phyloP scores from a whole-genome alignment of 2,113 vertebrate species.

The Urocynchramus pylzowi region DNA sequence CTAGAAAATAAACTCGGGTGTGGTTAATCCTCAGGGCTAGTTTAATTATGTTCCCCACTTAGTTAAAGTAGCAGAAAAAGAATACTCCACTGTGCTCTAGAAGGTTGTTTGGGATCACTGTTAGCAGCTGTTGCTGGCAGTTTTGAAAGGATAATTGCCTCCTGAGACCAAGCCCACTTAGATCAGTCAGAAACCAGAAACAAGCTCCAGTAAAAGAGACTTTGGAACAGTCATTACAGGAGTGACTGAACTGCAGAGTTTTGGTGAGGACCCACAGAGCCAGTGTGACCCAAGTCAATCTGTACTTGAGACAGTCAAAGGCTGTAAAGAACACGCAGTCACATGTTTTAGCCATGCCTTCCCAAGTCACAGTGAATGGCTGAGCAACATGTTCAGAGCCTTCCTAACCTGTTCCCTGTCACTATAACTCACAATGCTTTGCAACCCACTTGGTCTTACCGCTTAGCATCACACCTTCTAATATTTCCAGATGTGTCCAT shows the following conservation, averaged over 20 bases:
- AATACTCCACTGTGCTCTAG: background rate
- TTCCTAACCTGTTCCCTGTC: background rate
- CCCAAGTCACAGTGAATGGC: background rate
- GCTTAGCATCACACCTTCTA: background rate
- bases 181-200: background rate
- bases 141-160: background rate
- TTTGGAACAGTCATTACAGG: background rate
- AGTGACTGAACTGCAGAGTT: background rate
- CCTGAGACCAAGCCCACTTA: background rate
- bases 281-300: background rate
- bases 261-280: background rate
- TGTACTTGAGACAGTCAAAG: background rate
- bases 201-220: background rate
- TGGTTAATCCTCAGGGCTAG: background rate
- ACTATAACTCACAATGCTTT: background rate
- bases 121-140: background rate
- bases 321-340: background rate
- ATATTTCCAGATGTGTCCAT: background rate
- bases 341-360: background rate
- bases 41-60: background rate
- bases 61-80: background rate
- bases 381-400: background rate
- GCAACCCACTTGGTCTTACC: background rate
- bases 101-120: background rate
- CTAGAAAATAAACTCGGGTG: background rate